These are phyloP conservation scores for Cotesia congregata DNA, from an alignment of 2,888 invertebrate genomes.

Conservation along the genomic window DNA sequence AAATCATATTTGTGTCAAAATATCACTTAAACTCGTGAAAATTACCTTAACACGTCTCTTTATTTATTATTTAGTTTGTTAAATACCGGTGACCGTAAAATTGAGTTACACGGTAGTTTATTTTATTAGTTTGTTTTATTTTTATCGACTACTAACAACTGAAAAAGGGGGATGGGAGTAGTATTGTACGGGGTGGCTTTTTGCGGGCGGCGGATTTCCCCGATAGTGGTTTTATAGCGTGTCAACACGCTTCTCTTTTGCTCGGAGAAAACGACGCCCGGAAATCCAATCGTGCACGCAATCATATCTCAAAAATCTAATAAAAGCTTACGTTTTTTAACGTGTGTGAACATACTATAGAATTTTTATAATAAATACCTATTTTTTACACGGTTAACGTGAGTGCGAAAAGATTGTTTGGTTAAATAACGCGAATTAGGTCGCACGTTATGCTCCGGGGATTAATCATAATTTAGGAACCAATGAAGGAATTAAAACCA, in stretches of 20 bases:
- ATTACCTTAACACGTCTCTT: too few species aligned
- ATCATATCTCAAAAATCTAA: conserved; percentile 53
- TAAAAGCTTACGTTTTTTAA: conserved; percentile 21
- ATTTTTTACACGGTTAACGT: not conserved
- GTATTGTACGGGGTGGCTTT: conserved; percentile 48
- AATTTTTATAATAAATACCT: not conserved
- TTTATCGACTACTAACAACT: conserved; percentile 56
- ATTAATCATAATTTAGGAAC: conserved; percentile 12
- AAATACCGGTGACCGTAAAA: conserved; percentile 57
- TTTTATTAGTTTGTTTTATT: conserved; percentile 61
- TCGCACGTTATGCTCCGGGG: conserved; percentile 47
- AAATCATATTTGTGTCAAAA: too few species aligned
- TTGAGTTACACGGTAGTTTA: conserved; percentile 66
- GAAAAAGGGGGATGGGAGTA: conserved; percentile 28
- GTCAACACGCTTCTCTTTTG: conserved; percentile 66
- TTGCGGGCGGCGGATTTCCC: conserved; percentile 66
- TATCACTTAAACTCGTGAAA: too few species aligned
- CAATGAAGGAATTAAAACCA: not conserved
- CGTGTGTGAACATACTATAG: conserved; percentile 3
- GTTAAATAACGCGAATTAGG: conserved; percentile 29
- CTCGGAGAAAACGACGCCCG: conserved; percentile 31
- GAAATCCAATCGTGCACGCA: conserved; percentile 53
- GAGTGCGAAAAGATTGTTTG: conserved; percentile 19
- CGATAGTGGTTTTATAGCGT: conserved; percentile 69
- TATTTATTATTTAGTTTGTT: not conserved